Base-by-base conservation (phyloP, 2,888 invertebrate species). In the Xylophagus ater region DNA sequence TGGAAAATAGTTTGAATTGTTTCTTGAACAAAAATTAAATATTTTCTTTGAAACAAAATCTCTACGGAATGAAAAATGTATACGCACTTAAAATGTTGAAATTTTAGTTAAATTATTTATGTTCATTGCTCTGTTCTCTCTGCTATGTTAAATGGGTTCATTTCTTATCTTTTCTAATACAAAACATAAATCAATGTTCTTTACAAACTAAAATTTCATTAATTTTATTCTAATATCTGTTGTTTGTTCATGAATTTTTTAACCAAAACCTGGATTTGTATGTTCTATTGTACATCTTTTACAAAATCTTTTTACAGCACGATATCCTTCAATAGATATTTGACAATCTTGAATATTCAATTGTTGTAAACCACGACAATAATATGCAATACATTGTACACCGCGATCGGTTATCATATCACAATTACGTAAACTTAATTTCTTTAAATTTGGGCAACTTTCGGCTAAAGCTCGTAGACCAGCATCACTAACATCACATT, bases 261-360 rank as follows among this genome's bases (percentile, higher is more conserved):
- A 83, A 66, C 82, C 89, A 62, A 93, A 90, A 19, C 89, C 90
- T 45, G 92, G 92, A 66, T 93, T 92, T 3, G 92, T 92, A 58
- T 93, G 92, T 60, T 93, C 92, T 48, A 93, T 92, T 47, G 92
- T 82, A 64, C 92, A 93, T 53, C 86, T 68, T 55, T 88, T 86
- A 65, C 92, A 93, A 59, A 86, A 89, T 58, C 85, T 86, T 62
- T 90, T 90, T 29, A 93, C 88, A 4, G 89, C 88, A 51, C 87
- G 69, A 59, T 92, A 92, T 1, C 90, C 90, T 51, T 90, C 78
- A 30, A 87, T 67, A 4, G 90, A 86, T 49, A 93, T 82, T 43
- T 87, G 84, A 45, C 92, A 92, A 61, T 92, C 92, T 56, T 92
- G 90, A 46, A 93, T 90, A 59, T 92, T 92, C 8, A 93, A 70